Evolutionary conservation across 2,113 vertebrate genomes (phyloP), one percentile per base, ranked within the genome.

Genomic region (Aspidoscelis tigris): DNA sequence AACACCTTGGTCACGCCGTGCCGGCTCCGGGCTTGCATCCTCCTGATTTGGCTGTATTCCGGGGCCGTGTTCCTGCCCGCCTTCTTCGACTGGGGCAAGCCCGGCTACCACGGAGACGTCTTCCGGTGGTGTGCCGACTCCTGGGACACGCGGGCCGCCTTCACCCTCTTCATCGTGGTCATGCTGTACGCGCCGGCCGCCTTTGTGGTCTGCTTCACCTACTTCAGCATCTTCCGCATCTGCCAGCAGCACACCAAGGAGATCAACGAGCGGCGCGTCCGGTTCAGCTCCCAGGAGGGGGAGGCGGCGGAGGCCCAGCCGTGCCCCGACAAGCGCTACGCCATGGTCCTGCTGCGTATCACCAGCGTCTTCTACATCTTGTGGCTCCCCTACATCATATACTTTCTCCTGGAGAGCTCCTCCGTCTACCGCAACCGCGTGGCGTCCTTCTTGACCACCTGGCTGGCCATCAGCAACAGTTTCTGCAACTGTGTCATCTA

Each of bases 401-500:
- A 99, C 94, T 99, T 99, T 85, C 95, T 99, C 82, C 84, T 99
- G 92, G 99, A 99, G 95, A 99, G 99, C 72, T 98, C 96, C 39
- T 95, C 96, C 4, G 95, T 99, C 91, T 98, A 97, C 85, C 95
- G 94, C 68, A 98, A 97, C 91, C 96, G 96, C 0, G 84, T 95
- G 0, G 98, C 96, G 0, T 99, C 99, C 43, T 99, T 99, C 93
- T 88, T 99, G 77, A 99, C 99, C 87, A 99, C 99, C 88, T 99
- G 99, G 98, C 95, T 99, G 79, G 99, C 99, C 89, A 99, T 99
- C 94, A 99, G 98, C 97, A 99, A 99, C 96, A 99, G 98, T 93
- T 99, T 99, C 96, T 99, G 98, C 93, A 99, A 99, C 97, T 99
- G 98, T 96, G 97, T 99, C 88, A 99, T 99, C 96, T 99, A 99